Base-by-base conservation (phyloP, 2,888 invertebrate genomes). In the Himalopsyche anomala region DNA sequence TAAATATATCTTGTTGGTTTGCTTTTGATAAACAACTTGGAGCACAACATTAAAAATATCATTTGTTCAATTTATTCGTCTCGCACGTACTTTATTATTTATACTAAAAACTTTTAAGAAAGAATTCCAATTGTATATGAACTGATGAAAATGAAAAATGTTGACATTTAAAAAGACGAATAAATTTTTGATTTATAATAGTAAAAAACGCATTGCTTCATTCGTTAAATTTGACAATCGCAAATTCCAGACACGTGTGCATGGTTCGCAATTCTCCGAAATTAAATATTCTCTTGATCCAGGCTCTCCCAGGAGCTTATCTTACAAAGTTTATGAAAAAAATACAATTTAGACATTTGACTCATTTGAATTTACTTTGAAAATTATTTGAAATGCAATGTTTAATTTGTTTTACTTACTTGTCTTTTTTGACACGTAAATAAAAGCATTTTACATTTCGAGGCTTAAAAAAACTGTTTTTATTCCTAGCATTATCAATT, bases 231-330 rank as follows among this genome's bases (percentile, higher is more conserved):
- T 74, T 28, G 28, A 74, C 15, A 28, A 74, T 36, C 15, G 36
- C 11, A 74, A 74, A 74, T 74, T 74, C 74, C 74, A 36, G 36
- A 74, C 74, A 74, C 74, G 74, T 38, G 15, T 74, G 74, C 74
- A 74, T 36, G 38, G 74, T 38, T 74, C 38, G 38, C 74, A 38
- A 74, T 74, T 74, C 74, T 36, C 9, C 74, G 15, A 74, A 74
- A 74, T 74, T 74, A 74, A 74, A 74, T 74, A 74, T 74, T 74
- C 74, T 74, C 74, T 74, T 74, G 74, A 38, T 74, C 36, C 74
- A 12, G 36, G 15, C 74, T 74, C 74, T 74, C 74, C 38, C 4
- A 38, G 12, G 36, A 74, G 74, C 74, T 38, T 74, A 74, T 74
- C 74, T 38, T 74, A 74, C 74, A 36, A 19, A 74, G 12, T 74